Base-by-base conservation (phyloP, 2,797 vertebrate genomes). In the Notolepis coatsorum region DNA sequence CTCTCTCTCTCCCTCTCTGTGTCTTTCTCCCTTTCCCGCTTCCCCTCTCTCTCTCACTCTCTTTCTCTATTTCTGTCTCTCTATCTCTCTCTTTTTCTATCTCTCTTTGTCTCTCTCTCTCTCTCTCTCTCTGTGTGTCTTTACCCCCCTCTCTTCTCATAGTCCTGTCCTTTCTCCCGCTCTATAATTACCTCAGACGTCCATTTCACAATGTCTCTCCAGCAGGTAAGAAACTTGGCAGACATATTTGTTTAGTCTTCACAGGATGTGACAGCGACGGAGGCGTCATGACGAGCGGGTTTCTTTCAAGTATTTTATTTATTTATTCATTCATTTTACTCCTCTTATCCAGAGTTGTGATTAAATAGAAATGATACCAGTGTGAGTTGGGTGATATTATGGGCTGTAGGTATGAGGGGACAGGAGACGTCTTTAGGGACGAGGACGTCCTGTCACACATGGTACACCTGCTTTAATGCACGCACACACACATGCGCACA, bases 171-270 rank as follows among this genome's bases (percentile, higher is more conserved):
- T 63, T 43, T 72, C 66, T 68, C 43, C 35, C 58, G 60, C 73
- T 80, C 73, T 69, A 73, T 89, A 87, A 92, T 91, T 88, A 87
- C 73, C 71, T 70, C 75, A 27, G 75, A 83, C 71, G 69, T 79
- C 68, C 75, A 86, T 87, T 85, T 86, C 86, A 62, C 65, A 78
- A 68, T 65, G 25, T 21, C 28, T 65, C 49, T 57, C 55, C 0
- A 10, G 23, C 41, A 73, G 56, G 75, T 68, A 76, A 77, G 60
- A 61, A 56, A 66, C 52, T 68, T 71, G 63, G 50, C 59, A 73
- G 76, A 75, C 72, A 72, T 81, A 74, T 82, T 84, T 86, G 72
- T 85, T 85, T 77, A 75, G 77, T 77, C 70, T 79, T 82, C 67
- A 74, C 71, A 66, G 71, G 67, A 77, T 75, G 81, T 82, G 81